Percentiles rank a stretch among this genome's conserved stretches.
These are phyloP conservation scores for Xiphydria camelus DNA, from an alignment of 2,888 invertebrate genomes.

Conservation along the genomic window DNA sequence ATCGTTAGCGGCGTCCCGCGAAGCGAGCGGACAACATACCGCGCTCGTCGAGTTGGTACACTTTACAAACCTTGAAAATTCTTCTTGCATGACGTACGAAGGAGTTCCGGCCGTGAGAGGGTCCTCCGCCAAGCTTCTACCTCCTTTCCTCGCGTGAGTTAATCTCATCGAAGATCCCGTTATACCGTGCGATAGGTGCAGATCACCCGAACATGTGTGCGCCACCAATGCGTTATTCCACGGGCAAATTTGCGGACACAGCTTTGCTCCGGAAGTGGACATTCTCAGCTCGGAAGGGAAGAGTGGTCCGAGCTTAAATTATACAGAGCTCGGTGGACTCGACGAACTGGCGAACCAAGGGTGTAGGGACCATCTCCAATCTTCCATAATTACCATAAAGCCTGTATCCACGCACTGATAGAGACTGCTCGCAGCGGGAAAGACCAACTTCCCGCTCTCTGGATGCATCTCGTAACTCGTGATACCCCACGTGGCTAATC, in stretches of 20 bases:
- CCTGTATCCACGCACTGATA: slow-evolving; percentile 82
- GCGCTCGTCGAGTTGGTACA: too few species aligned
- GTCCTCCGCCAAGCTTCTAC: slow-evolving; percentile 74
- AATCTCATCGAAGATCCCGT: slow-evolving; percentile 72
- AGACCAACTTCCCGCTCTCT: slow-evolving; percentile 81
- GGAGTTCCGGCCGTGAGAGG: slow-evolving; percentile 93
- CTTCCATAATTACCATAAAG: slow-evolving; percentile 68
- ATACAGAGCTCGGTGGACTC: too few species aligned
- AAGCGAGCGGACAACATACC: too few species aligned
- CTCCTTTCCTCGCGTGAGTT: slow-evolving; percentile 72
- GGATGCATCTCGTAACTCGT: slow-evolving; percentile 89
- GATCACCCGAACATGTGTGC: slow-evolving; percentile 86
- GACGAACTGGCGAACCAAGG: too few species aligned
- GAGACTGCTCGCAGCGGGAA: slow-evolving; percentile 86
- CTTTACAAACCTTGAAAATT: slow-evolving; percentile 67
- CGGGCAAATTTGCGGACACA: slow-evolving; percentile 85
- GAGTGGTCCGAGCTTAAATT: slow-evolving; percentile 63
- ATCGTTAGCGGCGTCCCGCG: too few species aligned
- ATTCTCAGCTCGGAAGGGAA: slow-evolving; percentile 73
- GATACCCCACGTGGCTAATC: slow-evolving; percentile 91
- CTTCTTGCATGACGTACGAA: slow-evolving; percentile 97
- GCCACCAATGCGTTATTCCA: slow-evolving; percentile 80
- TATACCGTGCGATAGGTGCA: slow-evolving; percentile 80
- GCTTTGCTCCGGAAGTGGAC: slow-evolving; percentile 68
- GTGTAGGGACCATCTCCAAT: too few species aligned